Conservation (phyloP, 2,113 vertebrate species). For the Coptodon bakossiorum region DNA sequence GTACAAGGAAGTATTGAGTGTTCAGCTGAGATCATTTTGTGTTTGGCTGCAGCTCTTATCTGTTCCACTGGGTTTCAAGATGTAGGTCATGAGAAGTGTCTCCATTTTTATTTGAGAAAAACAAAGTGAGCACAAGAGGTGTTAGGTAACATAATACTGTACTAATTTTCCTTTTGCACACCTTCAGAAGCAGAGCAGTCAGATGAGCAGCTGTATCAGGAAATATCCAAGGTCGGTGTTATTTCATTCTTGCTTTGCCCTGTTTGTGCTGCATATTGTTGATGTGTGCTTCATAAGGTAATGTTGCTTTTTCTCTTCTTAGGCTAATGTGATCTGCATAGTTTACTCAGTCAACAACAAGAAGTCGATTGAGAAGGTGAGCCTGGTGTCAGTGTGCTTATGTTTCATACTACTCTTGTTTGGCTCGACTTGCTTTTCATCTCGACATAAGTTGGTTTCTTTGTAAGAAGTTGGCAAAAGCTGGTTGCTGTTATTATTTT, state of each 20-base stretch:
- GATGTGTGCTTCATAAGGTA: background rate
- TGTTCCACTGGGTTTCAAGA: background rate
- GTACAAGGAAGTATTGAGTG: background rate
- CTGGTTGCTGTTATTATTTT: background rate
- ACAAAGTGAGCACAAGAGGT: background rate
- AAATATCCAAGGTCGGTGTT: constrained; percentile 88
- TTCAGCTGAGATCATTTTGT: background rate
- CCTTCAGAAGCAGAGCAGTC: constrained; percentile 89
- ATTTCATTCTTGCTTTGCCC: background rate
- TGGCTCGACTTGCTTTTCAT: background rate
- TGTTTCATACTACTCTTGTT: background rate
- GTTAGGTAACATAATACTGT: background rate
- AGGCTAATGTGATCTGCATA: constrained; percentile 99
- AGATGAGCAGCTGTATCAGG: constrained; percentile 93
- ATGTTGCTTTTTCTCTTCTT: constrained; percentile 43
- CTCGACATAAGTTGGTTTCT: background rate
- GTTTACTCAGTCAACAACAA: constrained; percentile 98
- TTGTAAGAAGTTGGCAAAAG: background rate
- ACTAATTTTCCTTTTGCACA: background rate
- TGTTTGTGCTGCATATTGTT: background rate
- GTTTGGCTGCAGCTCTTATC: background rate
- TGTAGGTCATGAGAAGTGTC: background rate
- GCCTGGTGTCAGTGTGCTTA: background rate
- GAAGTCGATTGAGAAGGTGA: constrained; percentile 97
- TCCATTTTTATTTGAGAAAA: background rate